Base-by-base conservation (phyloP, 2,797 vertebrate species). In the Oreonectes daqikongensis region DNA sequence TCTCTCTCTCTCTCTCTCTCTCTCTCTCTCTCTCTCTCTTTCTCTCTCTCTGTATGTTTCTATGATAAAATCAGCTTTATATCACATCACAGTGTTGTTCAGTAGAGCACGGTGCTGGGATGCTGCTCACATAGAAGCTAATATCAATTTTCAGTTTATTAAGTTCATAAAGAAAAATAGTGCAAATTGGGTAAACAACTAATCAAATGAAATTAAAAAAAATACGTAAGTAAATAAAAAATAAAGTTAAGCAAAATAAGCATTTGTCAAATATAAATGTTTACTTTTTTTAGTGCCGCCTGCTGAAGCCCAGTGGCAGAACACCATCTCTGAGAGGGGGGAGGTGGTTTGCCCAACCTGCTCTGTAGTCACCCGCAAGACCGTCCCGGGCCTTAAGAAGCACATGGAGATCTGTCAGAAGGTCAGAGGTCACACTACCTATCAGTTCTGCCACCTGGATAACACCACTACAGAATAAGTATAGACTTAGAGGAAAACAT, bases 361-460 rank as follows among this genome's bases (percentile, higher is more conserved):
- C 85, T 94, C 88, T 0, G 92, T 95, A 42, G 94, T 97, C 86
- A 95, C 95, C 78, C 92, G 96, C 67, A 99, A 99, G 90, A 98
- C 97, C 1, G 83, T 97, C 6, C 91, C 94, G 3, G 97, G 97
- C 55, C 94, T 98, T 71, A 97, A 96, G 91, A 98, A 99, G 87
- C 96, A 99, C 92, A 96, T 98, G 95, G 96, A 98, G 67, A 96
- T 98, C 87, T 99, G 96, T 88, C 96, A 97, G 85, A 97, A 99
- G 92, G 97, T 99, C 88, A 90, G 92, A 1, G 35, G 28, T 79
- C 48, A 50, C 20, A 42, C 6, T 22, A 28, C 4, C 24, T 52
- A 53, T 17, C 52, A 50, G 17, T 32, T 50, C 24, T 20, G 28
- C 10, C 10, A 50, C n/a, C 30, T 40, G 32, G 10, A 42, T 20